A percentile compares a stretch with the other conserved stretches of the same genome.
These are phyloP conservation scores for Megastigmus dorsalis DNA, from an alignment of 2,888 invertebrate species.

Conservation along the genomic window DNA sequence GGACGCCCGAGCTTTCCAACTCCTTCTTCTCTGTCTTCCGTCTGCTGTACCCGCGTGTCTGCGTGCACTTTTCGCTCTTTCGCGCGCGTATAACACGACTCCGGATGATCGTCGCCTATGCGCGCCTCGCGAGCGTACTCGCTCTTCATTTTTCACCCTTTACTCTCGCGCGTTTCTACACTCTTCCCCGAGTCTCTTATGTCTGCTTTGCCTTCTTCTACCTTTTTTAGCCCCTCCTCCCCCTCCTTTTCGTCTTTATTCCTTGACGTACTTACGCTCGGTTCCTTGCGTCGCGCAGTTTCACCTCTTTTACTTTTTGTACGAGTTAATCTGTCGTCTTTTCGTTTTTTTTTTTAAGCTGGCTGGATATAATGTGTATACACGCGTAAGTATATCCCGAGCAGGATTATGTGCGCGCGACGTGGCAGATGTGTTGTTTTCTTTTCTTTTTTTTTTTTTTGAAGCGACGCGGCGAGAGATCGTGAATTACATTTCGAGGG, in stretches of 20 bases:
- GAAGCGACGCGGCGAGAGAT: too few relatives aligned
- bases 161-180: neutral
- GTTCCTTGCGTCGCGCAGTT: neutral
- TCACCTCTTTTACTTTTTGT: neutral
- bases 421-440: too few relatives aligned
- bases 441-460: too few relatives aligned
- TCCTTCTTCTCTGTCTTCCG: neutral
- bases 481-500: too few relatives aligned
- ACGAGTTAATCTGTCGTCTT: neutral
- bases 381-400: too few relatives aligned
- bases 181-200: neutral
- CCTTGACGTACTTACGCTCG: neutral
- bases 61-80: neutral
- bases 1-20: neutral
- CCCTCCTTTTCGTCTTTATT: neutral
- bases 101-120: neutral
- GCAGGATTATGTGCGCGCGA: too few relatives aligned
- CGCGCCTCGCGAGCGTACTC: too few relatives aligned
- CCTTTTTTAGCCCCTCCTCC: neutral
- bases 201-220: neutral
- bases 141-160: conserved; percentile 20
- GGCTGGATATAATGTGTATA: too few relatives aligned
- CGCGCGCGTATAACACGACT: neutral
- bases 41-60: too few relatives aligned
- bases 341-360: neutral